Conservation (phyloP, 2,888 invertebrate species). For the Andrena camellia region DNA sequence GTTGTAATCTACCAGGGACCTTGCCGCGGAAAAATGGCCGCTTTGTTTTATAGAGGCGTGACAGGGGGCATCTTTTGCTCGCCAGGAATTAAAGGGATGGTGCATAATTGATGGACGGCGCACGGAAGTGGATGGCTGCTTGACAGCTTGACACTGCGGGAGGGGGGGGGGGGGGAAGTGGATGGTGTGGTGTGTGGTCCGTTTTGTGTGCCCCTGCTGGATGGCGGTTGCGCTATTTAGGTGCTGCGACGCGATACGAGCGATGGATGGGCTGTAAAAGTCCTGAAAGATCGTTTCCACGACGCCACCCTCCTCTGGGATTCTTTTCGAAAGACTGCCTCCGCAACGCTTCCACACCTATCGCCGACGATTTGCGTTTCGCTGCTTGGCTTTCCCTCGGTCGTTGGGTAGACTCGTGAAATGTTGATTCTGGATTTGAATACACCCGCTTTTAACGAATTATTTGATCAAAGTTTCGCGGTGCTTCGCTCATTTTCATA, state of each 20-base stretch:
- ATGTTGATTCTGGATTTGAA: not conserved
- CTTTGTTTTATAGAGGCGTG: conserved; percentile 5
- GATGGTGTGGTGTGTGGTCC: too few species aligned
- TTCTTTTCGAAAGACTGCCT: not conserved
- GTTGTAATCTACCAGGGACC: conserved; percentile 48
- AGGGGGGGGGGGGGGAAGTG: not conserved
- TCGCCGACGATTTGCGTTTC: conserved; percentile 7
- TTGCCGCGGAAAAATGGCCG: conserved; percentile 44
- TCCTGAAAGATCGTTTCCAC: conserved; percentile 8
- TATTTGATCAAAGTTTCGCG: too few species aligned
- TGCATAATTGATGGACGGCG: conserved; percentile 36
- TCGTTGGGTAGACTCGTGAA: not conserved
- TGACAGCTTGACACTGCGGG: not conserved
- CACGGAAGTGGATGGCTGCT: not conserved
- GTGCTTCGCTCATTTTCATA: too few species aligned
- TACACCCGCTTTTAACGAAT: not conserved
- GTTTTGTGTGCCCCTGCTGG: too few species aligned
- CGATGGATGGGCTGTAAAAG: conserved; percentile 9
- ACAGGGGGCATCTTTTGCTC: conserved; percentile 5
- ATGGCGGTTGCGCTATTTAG: not conserved
- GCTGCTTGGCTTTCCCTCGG: not conserved
- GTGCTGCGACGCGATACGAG: conserved; percentile 2
- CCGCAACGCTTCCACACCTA: not conserved
- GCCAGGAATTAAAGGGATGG: conserved; percentile 31
- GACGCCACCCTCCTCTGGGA: not conserved